phyloP scores from a whole-genome alignment of 2,888 invertebrate species.

The Drosophila seclusa region DNA sequence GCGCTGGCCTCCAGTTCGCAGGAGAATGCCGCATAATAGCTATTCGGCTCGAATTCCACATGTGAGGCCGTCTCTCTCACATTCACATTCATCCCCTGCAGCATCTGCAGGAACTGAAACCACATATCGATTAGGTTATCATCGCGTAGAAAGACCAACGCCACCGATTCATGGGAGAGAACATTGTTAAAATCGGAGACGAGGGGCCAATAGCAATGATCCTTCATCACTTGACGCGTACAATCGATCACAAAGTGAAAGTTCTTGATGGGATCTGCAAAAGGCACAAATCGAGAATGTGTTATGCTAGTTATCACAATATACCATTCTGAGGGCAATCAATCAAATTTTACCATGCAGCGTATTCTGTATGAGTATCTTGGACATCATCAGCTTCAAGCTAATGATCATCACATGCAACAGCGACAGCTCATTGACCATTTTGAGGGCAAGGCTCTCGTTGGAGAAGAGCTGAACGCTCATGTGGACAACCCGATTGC shows the following conservation, averaged over 20 bases:
- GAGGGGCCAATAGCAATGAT: conserved; percentile 99
- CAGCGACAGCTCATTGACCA: conserved; percentile 95
- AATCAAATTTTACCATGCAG: conserved; percentile 88
- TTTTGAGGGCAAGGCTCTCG: conserved; percentile 94
- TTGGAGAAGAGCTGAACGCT: conserved; percentile 98
- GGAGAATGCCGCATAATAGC: conserved; percentile 98
- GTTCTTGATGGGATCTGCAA: conserved; percentile 90
- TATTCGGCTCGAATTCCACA: conserved; percentile 98
- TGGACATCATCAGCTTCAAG: conserved; percentile 96
- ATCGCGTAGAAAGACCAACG: conserved; percentile 94
- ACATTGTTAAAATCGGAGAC: conserved; percentile 99
- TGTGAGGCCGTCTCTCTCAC: conserved; percentile 95
- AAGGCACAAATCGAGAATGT: background rate
- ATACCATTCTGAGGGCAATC: background rate
- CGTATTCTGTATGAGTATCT: conserved; percentile 94
- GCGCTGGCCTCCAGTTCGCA: conserved; percentile 98
- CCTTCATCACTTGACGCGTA: conserved; percentile 95
- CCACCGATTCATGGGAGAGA: conserved; percentile 95
- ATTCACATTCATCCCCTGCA: conserved; percentile 99
- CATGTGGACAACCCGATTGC: conserved; percentile 98
- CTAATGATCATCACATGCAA: conserved; percentile 97
- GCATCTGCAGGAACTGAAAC: conserved; percentile 96
- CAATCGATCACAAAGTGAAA: conserved; percentile 97
- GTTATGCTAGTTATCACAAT: background rate
- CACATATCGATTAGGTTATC: conserved; percentile 96